Evolutionary conservation across 2,113 vertebrate genomes (phyloP).

Genomic region (Mus spicilegus): DNA sequence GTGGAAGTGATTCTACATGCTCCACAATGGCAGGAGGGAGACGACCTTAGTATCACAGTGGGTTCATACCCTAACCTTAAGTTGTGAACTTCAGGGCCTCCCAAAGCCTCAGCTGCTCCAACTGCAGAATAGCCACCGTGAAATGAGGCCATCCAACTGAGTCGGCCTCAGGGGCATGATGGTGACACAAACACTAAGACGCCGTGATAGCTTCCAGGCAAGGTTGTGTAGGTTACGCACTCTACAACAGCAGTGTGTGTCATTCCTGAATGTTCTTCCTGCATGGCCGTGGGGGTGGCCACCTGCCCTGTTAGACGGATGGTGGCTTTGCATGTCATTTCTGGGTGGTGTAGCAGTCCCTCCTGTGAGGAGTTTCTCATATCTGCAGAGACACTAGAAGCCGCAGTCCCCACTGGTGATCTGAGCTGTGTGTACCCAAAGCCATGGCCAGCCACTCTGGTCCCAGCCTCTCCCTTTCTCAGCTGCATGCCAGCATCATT

Average conservation of each 20-base stretch:
- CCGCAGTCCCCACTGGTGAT: accelerated
- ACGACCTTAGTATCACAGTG: neutral
- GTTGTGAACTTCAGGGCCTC: neutral
- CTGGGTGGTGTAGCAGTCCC: neutral
- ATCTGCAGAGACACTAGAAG: accelerated
- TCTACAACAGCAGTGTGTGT: neutral
- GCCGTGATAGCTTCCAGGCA: accelerated
- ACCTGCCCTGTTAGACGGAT: accelerated
- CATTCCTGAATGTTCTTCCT: accelerated
- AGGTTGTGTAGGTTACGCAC: neutral
- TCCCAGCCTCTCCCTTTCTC: neutral
- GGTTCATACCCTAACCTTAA: neutral
- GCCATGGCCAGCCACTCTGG: neutral
- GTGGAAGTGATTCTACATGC: neutral
- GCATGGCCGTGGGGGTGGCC: accelerated
- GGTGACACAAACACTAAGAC: accelerated
- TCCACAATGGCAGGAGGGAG: neutral
- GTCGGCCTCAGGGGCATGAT: accelerated
- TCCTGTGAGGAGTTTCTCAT: neutral
- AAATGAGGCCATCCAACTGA: neutral
- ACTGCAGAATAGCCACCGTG: accelerated
- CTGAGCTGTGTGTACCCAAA: neutral
- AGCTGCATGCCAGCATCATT: neutral
- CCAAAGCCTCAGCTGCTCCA: neutral
- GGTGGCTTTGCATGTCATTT: neutral